Evolutionary conservation across 2,113 vertebrate species (phyloP).

Genomic region (Malurus alboscapulatus): DNA sequence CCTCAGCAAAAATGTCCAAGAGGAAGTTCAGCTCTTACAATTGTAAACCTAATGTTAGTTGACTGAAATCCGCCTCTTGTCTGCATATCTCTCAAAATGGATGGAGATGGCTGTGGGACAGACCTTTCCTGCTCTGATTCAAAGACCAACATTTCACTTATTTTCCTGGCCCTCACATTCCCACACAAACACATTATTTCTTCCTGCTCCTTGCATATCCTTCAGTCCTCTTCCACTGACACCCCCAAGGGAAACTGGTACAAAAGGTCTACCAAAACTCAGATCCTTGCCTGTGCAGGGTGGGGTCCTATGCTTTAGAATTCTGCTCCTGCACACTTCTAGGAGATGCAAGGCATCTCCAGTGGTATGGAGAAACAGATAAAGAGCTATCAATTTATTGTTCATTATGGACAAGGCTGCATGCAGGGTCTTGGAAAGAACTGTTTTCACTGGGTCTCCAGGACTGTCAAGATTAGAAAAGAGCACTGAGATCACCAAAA

Average conservation of each 20-base stretch:
- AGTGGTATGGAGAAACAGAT: background rate
- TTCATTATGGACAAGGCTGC: background rate
- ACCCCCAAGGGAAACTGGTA: background rate
- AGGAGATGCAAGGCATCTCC: background rate
- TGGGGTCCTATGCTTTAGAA: background rate
- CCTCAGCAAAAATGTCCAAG: background rate
- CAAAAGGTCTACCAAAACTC: background rate
- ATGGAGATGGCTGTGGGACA: background rate
- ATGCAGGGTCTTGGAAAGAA: background rate
- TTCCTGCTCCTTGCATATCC: rapidly evolving
- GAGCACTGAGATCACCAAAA: background rate
- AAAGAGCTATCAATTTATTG: background rate
- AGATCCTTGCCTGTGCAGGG: background rate
- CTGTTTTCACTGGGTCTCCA: background rate
- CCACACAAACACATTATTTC: background rate
- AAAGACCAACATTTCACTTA: background rate
- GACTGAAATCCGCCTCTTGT: background rate
- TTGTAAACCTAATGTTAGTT: background rate
- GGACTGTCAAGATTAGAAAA: background rate
- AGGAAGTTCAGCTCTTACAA: background rate
- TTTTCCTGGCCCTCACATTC: background rate
- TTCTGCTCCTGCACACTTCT: background rate
- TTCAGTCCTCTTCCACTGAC: background rate
- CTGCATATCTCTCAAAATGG: background rate
- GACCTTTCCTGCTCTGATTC: background rate